phyloP scores from a whole-genome alignment of 37 sponge, comb jelly and placozoan species.

The Theonella swinhoei region DNA sequence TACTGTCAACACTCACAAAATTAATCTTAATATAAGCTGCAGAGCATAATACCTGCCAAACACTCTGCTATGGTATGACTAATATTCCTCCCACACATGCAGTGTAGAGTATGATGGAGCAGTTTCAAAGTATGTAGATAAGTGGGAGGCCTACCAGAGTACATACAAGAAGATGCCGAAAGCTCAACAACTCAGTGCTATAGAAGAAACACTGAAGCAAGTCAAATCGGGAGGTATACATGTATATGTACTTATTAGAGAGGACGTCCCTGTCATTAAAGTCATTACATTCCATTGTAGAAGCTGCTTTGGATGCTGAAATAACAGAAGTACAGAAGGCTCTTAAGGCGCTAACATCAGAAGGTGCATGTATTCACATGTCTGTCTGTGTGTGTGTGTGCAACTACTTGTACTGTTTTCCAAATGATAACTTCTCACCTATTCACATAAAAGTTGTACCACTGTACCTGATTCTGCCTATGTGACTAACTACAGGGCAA shows the following conservation, averaged over 20 bases:
- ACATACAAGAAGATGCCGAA: slow-evolving; percentile 39
- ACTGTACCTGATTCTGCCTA: too few relatives aligned
- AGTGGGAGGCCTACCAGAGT: slow-evolving; percentile 31
- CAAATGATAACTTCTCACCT: too few relatives aligned
- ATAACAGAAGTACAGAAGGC: neutral
- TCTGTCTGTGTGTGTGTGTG: too few relatives aligned
- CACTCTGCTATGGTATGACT: too few relatives aligned
- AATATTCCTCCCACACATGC: too few relatives aligned
- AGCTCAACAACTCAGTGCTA: slow-evolving; percentile 9
- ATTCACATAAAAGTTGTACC: neutral
- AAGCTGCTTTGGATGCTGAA: neutral
- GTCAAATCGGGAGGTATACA: neutral
- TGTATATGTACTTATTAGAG: neutral
- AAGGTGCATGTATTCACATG: neutral
- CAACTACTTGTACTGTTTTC: too few relatives aligned
- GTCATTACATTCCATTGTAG: neutral
- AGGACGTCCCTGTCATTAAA: neutral
- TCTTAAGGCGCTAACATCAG: neutral
- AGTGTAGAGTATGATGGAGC: slow-evolving; percentile 25
- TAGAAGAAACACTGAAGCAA: neutral
- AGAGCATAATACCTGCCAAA: too few relatives aligned
- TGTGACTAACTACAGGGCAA: neutral
- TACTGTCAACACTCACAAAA: too few relatives aligned
- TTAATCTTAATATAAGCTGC: too few relatives aligned
- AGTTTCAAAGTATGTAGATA: slow-evolving; percentile 29